Base-by-base conservation (phyloP, 2,113 vertebrate genomes). In the Hyperopisus bebe region DNA sequence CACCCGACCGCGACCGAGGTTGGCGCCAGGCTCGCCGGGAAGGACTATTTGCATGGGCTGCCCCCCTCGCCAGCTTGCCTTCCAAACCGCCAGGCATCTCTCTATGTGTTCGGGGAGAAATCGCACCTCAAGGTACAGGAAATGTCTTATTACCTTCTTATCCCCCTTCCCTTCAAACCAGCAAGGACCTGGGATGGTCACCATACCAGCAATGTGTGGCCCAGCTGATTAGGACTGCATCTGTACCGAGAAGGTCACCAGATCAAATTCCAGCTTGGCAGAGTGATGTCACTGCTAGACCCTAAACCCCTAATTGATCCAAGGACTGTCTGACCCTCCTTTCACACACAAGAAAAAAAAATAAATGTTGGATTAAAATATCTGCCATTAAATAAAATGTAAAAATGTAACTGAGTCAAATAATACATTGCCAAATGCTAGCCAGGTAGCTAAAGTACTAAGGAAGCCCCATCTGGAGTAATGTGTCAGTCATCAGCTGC, bases 21-120 rank as follows among this genome's bases (percentile, higher is more conserved):
- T 88, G 98, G 98, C 1, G 93, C 97, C 91, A 96, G 98, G 77
- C 95, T 98, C 74, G 97, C 98, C 87, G 97, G 97, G 92, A 99
- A 98, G 92, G 98, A 99, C 82, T 84, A 5, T 21, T 8, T n/a
- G 92, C 89, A 96, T 44, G 90, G 98, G 97, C 1, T 93, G 97
- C 91, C 21, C 85, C n/a, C 47, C 27, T n/a, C n/a, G 3, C 85
- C 17, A 15, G n/a, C 27, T 2, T 27, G 48, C 5, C 46, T 4
- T 0, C 1, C 48, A 8, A 13, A 24, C 10, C n/a, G 97, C 83
- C 98, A 99, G 94, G 97, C 98, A 27, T 96, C 97, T 27, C 95
- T 99, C 85, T 99, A 99, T 90, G 95, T 99, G 94, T 98, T 99
- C 83, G 98, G 98, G 89, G 98, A 99, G 94, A 99, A 99, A 94